These are phyloP conservation scores for Phoenicopterus ruber DNA, from an alignment of 2,113 vertebrate species.

Conservation along the genomic window DNA sequence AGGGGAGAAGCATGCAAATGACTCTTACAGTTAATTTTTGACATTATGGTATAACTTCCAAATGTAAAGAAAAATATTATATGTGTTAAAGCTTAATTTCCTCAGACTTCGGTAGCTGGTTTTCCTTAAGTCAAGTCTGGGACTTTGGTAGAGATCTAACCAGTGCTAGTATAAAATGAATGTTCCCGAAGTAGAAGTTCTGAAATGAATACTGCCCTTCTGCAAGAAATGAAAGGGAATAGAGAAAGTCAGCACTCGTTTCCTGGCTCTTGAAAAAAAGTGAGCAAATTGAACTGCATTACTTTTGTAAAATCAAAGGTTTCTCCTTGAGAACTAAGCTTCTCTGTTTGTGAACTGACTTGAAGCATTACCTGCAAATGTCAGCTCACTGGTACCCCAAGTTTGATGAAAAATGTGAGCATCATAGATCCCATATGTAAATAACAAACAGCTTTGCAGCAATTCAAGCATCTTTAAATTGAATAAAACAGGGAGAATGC, in stretches of 20 bases:
- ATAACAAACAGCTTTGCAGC: background rate
- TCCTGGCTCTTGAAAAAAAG: background rate
- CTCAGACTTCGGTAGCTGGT: background rate
- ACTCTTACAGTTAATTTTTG: background rate
- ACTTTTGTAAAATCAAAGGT: background rate
- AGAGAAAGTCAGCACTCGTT: background rate
- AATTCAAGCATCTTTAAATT: background rate
- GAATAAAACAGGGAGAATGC: background rate
- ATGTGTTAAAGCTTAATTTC: background rate
- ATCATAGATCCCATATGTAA: background rate
- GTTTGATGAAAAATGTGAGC: background rate
- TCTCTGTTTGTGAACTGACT: background rate
- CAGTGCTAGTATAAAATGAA: background rate
- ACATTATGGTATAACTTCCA: background rate
- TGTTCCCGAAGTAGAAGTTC: background rate
- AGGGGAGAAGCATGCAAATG: background rate
- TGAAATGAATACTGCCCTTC: background rate
- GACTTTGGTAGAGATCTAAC: background rate
- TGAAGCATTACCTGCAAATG: background rate
- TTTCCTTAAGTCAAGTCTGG: background rate
- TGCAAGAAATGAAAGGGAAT: background rate
- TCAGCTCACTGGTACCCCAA: background rate
- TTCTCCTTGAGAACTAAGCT: background rate
- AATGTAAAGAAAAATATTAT: background rate
- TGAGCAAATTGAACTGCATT: background rate